Evolutionary conservation across 2,797 vertebrate species (phyloP).

Genomic region (Pipistrellus pygmaeus): DNA sequence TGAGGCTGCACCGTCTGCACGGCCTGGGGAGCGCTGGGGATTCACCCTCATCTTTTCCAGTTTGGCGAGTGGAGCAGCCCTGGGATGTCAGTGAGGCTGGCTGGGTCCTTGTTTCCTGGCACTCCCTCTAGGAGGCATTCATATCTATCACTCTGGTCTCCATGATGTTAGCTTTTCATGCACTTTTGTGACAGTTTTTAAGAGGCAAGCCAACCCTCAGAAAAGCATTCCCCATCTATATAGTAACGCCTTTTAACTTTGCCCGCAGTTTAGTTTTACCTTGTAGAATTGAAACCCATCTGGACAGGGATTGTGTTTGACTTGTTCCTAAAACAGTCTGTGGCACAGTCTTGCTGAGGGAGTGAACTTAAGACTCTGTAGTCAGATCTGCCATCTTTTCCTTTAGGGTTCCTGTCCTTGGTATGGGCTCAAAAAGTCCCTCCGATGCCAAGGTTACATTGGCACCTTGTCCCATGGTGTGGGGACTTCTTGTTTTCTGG

Average conservation of each 20-base stretch:
- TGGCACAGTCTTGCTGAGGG: not conserved
- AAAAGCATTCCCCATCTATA: too few species aligned
- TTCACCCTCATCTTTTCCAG: accelerated
- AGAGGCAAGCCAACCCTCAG: not conserved
- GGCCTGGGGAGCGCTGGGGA: not conserved
- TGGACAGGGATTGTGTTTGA: too few species aligned
- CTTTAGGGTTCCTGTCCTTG: not conserved
- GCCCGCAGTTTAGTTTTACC: not conserved
- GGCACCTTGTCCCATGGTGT: not conserved
- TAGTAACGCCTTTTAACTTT: not conserved
- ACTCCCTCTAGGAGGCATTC: too few species aligned
- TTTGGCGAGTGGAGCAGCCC: not conserved
- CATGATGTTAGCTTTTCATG: not conserved
- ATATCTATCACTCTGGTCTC: not conserved
- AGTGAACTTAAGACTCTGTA: not conserved
- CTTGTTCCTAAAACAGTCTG: not conserved
- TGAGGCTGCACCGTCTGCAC: not conserved
- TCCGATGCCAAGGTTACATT: accelerated
- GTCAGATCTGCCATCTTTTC: not conserved
- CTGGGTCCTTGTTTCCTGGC: not conserved
- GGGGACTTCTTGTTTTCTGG: too few species aligned
- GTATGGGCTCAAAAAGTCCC: not conserved
- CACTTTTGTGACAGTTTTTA: not conserved
- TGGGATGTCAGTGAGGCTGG: accelerated
- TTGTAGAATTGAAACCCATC: not conserved